Base-by-base conservation (phyloP, 2,113 vertebrate species). In the Agapornis roseicollis region DNA sequence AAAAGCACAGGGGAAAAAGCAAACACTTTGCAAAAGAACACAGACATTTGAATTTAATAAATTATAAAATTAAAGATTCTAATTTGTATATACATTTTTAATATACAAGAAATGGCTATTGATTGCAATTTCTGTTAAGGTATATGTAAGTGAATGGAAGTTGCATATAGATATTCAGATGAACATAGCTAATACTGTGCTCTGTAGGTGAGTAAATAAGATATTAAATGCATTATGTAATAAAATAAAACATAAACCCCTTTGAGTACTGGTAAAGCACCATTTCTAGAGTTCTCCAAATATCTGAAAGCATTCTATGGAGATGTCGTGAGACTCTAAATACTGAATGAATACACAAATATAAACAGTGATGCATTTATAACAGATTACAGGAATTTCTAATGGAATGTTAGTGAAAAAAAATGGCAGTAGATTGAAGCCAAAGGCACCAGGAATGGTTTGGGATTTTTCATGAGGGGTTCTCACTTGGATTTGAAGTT, bases 11-110 rank as follows among this genome's bases (percentile, higher is more conserved):
- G 94, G 95, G 90, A 97, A 97, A 97, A 97, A 96, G 96, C 96
- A 97, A 85, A 97, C 77, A 31, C 82, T 89, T 98, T 99, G 98
- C 98, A 98, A 99, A 99, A 98, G 97, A 98, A 98, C 98, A 98
- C 94, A 98, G 98, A 98, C 89, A 97, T 97, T 97, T 97, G 95
- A 97, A 98, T 99, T 99, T 99, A 99, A 99, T 99, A 99, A 99
- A 98, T 99, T 99, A 98, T 98, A 97, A 98, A 99, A 98, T 98
- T 98, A 98, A 98, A 96, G 95, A 89, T 97, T 98, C 97, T 98
- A 96, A 98, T 98, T 98, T 97, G 97, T 99, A 98, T 99, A 98
- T 98, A 98, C 98, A 98, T 96, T 98, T 97, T 98, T 98, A 98
- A 98, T 85, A 97, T 98, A 99, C 98, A 99, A 96, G 97, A 97